phyloP scores from a whole-genome alignment of 2,113 vertebrate genomes.

The Notechis scutatus region DNA sequence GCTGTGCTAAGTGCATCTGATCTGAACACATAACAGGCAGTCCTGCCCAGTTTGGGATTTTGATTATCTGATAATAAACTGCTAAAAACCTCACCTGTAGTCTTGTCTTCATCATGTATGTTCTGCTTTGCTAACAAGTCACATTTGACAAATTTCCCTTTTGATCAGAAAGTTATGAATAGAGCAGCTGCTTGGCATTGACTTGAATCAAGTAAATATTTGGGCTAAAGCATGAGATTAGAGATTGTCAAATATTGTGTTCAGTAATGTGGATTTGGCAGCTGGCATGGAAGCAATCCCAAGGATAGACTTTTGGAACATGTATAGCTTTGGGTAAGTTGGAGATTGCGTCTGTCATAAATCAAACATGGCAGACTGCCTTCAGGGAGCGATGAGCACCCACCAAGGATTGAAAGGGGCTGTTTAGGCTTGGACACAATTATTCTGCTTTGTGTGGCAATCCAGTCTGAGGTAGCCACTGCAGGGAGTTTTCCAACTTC shows the following conservation, averaged over 20 bases:
- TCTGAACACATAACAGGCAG: not conserved
- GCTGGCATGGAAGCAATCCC: not conserved
- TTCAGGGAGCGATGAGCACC: not conserved
- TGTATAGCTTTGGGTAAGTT: not conserved
- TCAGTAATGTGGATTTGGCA: not conserved
- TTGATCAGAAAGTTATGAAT: not conserved
- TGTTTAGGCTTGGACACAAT: not conserved
- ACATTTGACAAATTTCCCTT: not conserved
- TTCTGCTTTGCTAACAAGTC: not conserved
- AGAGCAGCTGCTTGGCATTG: not conserved
- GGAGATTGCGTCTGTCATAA: not conserved
- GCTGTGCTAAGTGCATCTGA: not conserved
- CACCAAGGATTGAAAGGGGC: not conserved
- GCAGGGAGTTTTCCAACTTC: not conserved
- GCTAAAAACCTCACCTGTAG: not conserved
- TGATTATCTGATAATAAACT: not conserved
- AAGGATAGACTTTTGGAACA: not conserved
- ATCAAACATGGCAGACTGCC: not conserved
- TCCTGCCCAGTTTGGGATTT: not conserved
- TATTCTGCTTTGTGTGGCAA: not conserved
- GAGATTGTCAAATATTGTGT: not conserved
- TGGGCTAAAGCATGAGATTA: not conserved
- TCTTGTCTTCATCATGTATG: not conserved
- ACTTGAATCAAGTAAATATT: slow-evolving; percentile 18
- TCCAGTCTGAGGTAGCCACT: not conserved